A percentile compares a stretch with the other conserved stretches of the same genome.
Conservation (phyloP, 2,797 vertebrate genomes). For the Arnoldichthys spilopterus region DNA sequence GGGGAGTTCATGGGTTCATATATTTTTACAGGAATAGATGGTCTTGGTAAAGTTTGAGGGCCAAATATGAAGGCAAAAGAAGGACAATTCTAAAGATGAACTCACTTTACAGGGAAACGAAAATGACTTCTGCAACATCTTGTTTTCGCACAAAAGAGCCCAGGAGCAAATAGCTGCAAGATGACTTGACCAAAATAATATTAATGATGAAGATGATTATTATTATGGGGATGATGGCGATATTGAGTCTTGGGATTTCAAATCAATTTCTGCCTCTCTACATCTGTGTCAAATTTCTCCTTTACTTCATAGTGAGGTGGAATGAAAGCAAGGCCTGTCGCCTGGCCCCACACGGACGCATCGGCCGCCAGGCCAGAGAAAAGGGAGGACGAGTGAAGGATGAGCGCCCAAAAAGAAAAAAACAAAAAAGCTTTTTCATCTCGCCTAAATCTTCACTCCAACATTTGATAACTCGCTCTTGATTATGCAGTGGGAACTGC, state of each 20-base stretch:
- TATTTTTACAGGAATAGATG: slow-evolving; percentile 5
- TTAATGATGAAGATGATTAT: slow-evolving; percentile 6
- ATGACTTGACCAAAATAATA: slow-evolving; percentile 12
- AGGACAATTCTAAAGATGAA: neutral
- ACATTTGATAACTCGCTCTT: slow-evolving; percentile 52
- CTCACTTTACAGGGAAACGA: neutral
- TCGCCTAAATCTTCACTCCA: slow-evolving; percentile 52
- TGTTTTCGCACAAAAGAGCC: slow-evolving; percentile 3
- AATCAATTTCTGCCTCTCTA: slow-evolving; percentile 45
- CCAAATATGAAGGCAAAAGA: neutral
- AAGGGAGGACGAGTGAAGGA: slow-evolving; percentile 33
- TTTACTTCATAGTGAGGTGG: slow-evolving; percentile 37
- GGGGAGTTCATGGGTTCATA: neutral
- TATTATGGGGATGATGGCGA: slow-evolving; percentile 14
- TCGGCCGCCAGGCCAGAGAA: slow-evolving; percentile 31
- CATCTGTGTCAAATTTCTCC: slow-evolving; percentile 48
- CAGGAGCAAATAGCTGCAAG: slow-evolving; percentile 17
- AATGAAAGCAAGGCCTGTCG: slow-evolving; percentile 38
- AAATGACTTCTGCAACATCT: neutral
- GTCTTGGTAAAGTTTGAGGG: neutral
- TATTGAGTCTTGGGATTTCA: slow-evolving; percentile 24
- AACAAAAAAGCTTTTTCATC: slow-evolving; percentile 38
- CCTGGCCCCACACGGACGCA: slow-evolving; percentile 2
- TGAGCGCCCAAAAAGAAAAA: slow-evolving; percentile 5
- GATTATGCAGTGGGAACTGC: slow-evolving; percentile 58